Evolutionary conservation across 2,888 invertebrate species (phyloP).

Genomic region (Agrochola lychnidis): DNA sequence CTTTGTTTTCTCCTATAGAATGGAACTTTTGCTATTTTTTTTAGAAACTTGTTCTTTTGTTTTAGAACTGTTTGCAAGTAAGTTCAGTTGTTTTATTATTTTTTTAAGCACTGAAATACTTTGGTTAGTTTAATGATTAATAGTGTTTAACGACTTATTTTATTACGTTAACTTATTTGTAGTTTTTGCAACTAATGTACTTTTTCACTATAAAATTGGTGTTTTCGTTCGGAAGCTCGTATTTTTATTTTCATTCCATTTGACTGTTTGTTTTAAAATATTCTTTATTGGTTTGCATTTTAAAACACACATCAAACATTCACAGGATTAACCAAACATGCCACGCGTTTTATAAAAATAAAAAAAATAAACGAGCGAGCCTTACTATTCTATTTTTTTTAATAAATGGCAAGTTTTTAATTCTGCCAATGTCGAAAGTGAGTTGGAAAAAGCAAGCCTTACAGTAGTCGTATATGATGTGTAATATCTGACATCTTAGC

Average conservation of each 20-base stretch:
- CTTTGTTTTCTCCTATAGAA: constrained; percentile 29
- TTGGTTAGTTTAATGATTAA: background rate
- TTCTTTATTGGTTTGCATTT: constrained; percentile 31
- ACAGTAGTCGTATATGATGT: too few relatives aligned
- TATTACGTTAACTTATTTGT: background rate
- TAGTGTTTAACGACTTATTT: background rate
- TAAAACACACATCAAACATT: constrained; percentile 34
- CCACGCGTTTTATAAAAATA: constrained; percentile 25
- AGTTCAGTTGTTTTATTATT: background rate
- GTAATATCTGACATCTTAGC: too few relatives aligned
- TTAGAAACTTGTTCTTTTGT: constrained; percentile 12
- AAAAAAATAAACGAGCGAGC: constrained; percentile 4
- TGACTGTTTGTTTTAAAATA: constrained; percentile 18
- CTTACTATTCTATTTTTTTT: too few relatives aligned
- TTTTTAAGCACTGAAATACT: background rate
- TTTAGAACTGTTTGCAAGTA: constrained; percentile 1
- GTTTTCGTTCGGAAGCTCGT: background rate
- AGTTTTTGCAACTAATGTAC: background rate
- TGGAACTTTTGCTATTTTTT: constrained; percentile 25
- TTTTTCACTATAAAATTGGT: background rate
- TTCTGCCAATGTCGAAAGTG: too few relatives aligned
- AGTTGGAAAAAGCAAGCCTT: too few relatives aligned
- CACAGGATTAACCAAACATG: constrained; percentile 35
- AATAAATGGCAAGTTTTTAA: too few relatives aligned
- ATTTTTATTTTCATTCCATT: constrained; percentile 21